These are phyloP conservation scores for Ladona fulva DNA, from an alignment of 1,140 invertebrate genomes.

Conservation along the genomic window DNA sequence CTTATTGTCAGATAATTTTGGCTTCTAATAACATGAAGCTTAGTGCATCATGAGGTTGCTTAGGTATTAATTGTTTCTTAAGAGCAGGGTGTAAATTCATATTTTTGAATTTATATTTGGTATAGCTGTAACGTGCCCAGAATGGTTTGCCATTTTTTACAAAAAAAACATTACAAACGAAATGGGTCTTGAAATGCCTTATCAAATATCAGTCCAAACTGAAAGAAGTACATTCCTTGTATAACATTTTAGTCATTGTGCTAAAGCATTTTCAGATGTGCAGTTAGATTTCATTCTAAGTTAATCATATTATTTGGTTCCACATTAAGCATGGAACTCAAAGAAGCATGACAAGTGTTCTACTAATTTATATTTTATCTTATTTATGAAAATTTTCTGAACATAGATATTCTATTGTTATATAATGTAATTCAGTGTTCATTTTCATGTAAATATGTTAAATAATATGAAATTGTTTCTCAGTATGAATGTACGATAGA, in stretches of 20 bases:
- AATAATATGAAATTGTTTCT: too few relatives aligned
- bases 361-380: too few relatives aligned
- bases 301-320: too few relatives aligned
- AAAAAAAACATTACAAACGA: neutral
- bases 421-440: too few relatives aligned
- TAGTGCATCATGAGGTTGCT: neutral
- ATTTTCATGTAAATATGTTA: too few relatives aligned
- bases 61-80: neutral
- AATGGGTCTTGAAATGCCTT: neutral
- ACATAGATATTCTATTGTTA: too few relatives aligned
- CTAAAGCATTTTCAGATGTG: too few relatives aligned
- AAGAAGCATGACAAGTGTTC: too few relatives aligned
- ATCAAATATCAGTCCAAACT: conserved; percentile 1
- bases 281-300: too few relatives aligned
- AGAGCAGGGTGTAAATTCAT: neutral
- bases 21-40: neutral
- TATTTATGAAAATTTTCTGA: too few relatives aligned
- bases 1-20: neutral
- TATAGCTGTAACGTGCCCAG: neutral
- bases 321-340: too few relatives aligned
- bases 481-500: too few relatives aligned
- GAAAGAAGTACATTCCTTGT: neutral
- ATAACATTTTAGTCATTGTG: neutral
- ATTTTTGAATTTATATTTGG: neutral
- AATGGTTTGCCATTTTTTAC: neutral